Conservation (phyloP, 2,113 vertebrate species). For the Setophaga coronata region DNA sequence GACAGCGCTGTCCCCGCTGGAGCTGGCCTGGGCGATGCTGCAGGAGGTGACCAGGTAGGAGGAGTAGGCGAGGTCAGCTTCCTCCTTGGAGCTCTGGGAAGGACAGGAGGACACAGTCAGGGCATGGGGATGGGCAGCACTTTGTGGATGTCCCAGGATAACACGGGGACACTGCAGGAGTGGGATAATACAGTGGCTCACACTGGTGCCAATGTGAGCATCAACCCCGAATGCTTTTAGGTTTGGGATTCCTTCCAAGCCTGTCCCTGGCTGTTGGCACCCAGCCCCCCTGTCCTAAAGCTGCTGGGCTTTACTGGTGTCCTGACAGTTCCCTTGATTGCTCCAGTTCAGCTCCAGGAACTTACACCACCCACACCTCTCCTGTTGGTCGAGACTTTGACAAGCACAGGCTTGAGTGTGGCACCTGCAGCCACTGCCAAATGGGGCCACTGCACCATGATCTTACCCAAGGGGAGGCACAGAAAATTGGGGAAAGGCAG, state of each 20-base stretch:
- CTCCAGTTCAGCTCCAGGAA: background rate
- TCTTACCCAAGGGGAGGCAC: background rate
- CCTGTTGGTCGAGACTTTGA: rapidly evolving
- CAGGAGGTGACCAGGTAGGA: constrained; percentile 64
- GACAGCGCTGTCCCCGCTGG: background rate
- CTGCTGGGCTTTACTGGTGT: background rate
- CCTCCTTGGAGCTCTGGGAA: constrained; percentile 76
- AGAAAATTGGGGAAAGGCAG: background rate
- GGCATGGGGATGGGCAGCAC: rapidly evolving
- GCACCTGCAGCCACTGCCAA: background rate
- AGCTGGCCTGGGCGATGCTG: background rate
- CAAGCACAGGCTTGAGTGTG: background rate
- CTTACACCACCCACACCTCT: rapidly evolving
- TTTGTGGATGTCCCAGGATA: background rate
- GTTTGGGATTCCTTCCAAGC: rapidly evolving
- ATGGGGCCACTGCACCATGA: rapidly evolving
- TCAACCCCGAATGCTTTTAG: background rate
- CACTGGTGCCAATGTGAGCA: rapidly evolving
- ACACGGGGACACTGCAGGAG: rapidly evolving
- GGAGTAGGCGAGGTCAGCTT: constrained; percentile 70
- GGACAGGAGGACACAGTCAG: background rate
- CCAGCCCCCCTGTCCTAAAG: background rate
- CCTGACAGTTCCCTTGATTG: too few relatives aligned
- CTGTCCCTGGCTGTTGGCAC: rapidly evolving
- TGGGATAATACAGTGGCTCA: rapidly evolving